Percentiles rank a stretch among this genome's conserved stretches.
phyloP scores from a whole-genome alignment of 2,113 vertebrate species.

The Ctenodactylus gundi region DNA sequence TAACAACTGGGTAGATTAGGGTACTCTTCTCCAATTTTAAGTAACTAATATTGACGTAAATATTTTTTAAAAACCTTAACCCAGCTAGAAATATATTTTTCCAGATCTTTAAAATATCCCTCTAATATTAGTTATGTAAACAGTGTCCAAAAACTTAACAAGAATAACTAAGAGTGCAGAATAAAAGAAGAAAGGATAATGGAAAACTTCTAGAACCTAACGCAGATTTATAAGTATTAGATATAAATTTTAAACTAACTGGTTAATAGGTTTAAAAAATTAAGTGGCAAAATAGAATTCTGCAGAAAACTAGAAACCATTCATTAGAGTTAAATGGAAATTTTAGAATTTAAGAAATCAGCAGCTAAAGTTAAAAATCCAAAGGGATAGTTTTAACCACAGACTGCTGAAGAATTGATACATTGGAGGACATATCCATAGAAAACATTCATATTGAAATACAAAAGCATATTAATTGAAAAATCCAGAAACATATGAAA shows the following conservation, averaged over 20 bases:
- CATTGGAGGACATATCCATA: neutral
- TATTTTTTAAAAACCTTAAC: neutral
- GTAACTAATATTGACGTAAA: neutral
- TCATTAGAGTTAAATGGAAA: constrained; percentile 20
- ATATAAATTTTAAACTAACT: neutral
- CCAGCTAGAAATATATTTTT: neutral
- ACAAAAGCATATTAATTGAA: neutral
- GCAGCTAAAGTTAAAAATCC: neutral
- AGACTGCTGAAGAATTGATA: neutral
- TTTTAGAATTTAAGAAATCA: neutral
- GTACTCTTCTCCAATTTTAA: neutral
- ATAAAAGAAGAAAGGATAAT: neutral
- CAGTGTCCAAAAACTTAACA: neutral
- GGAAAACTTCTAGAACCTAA: neutral
- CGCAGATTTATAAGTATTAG: neutral
- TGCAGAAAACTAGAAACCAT: constrained; percentile 12
- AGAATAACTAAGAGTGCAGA: neutral
- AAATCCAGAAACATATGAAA: neutral
- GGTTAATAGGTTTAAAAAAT: neutral
- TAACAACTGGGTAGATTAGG: neutral
- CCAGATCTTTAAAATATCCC: neutral
- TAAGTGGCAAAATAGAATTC: constrained; percentile 19
- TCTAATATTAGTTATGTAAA: neutral
- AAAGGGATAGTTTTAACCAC: neutral
- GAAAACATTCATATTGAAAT: neutral